Base-by-base conservation (phyloP, 2,113 vertebrate genomes). In the Lucifuga dentata region DNA sequence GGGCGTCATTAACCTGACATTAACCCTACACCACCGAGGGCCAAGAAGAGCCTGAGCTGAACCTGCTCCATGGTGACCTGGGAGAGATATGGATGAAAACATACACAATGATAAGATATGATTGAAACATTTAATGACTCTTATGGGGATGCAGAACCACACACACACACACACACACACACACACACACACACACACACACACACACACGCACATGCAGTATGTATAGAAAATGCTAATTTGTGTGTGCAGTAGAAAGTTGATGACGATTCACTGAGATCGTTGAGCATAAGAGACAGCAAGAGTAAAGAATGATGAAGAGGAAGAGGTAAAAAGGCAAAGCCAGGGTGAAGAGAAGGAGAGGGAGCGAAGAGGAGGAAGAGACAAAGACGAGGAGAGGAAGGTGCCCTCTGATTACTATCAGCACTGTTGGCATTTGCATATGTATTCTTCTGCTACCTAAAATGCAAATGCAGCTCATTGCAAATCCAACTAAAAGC, bases 401-500 rank as follows among this genome's bases (percentile, higher is more conserved):
- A 91, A 90, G 88, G 86, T 90, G 89, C 85, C 88, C 86, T 91
- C 83, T 89, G 89, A 91, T 91, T 86, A 73, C 70, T 86, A 91
- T 91, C 89, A 83, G 89, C 85, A 73, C 51, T 73, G 83, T 89
- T 73, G 12, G 20, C 83, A 88, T 90, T 91, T 88, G 83, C 88
- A 89, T 90, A 88, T 64, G 82, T 80, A 78, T 86, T 85, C 80
- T 84, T 77, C 66, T 79, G 59, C 78, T 68, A 68, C 68, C 86
- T 67, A 81, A 90, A 81, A 89, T 90, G 88, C 86, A 85, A 91
- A 90, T 87, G 80, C 20, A 7, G 78, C 81, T 79, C 43, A 10
- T 49, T 69, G 63, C 44, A 49, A 87, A 85, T 82, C 78, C 53
- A 39, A 70, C 72, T 73, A 76, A 86, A 76, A 83, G 84, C 73